Evolutionary conservation across 2,888 invertebrate genomes (phyloP), one percentile per base, ranked within the genome.

Genomic region (Podotricha telesiphe): DNA sequence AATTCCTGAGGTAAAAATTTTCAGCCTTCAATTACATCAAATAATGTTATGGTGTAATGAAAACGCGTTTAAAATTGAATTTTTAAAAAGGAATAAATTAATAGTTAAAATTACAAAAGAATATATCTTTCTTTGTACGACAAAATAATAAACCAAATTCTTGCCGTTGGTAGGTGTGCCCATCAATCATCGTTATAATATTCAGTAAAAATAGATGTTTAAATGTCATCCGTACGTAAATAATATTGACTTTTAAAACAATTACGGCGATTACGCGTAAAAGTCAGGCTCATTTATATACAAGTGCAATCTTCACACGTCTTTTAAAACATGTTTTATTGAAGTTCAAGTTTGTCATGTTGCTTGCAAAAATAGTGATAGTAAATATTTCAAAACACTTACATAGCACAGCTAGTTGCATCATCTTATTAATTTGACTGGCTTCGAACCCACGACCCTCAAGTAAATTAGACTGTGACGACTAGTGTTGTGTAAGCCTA

Each of bases 361-460:
- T 42, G 5, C 13, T 45, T 59, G 45, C 28, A 3, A 45, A 13
- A 59, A n/a, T n/a, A 11, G 42, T 11, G 22, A 59, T 45, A 59
- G 22, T n/a, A 2, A 22, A 22, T 42, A 58, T 58, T 58, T 17
- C 22, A 10, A 59, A 45, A 59, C 11, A n/a, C n/a, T n/a, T 42
- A 20, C n/a, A n/a, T 10, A 42, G 7, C 28, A n/a, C n/a, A n/a
- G n/a, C n/a, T n/a, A n/a, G n/a, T 59, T 59, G 59, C 45, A n/a
- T 45, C 28, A 59, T 59, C 28, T 45, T 45, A 59, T 55, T 8
- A n/a, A 50, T 48, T 40, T 66, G 15, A 17, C 58, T 37, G 56
- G 56, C 47, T 47, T 65, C 56, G 65, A 48, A 58, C 22, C 28
- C 37, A 45, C 65, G 56, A 58, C 65, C 56, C 22, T 59, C 66